Conservation (phyloP, 2,888 invertebrate genomes). For the Melanostoma mellinum region DNA sequence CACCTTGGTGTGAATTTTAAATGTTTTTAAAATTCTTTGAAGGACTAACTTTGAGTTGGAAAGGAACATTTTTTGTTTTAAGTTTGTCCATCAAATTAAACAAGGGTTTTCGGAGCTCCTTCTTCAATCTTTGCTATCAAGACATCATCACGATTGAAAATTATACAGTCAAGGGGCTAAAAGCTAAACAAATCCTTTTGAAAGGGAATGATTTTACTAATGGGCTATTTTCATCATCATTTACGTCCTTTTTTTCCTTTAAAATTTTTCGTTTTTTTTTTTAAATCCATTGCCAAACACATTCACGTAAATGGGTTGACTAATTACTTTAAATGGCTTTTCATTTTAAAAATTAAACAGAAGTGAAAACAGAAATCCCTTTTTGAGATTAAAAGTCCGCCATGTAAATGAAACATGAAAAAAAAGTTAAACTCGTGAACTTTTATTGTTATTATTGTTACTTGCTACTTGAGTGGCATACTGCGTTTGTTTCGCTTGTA, state of each 20-base stretch:
- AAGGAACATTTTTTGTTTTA: too few species aligned
- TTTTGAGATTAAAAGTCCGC: neutral
- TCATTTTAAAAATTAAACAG: slow-evolving; percentile 48
- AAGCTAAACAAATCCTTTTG: too few species aligned
- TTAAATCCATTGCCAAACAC: neutral
- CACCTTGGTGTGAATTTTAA: neutral
- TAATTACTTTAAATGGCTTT: slow-evolving; percentile 60
- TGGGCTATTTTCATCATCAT: slow-evolving; percentile 4
- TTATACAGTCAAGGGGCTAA: too few species aligned
- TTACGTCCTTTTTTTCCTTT: slow-evolving; percentile 14
- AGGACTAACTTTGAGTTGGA: too few species aligned
- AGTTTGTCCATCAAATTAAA: too few species aligned
- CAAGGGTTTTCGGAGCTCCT: too few species aligned
- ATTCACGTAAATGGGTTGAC: slow-evolving; percentile 15
- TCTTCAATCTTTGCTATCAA: too few species aligned
- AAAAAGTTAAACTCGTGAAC: slow-evolving; percentile 13
- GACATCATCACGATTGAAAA: too few species aligned
- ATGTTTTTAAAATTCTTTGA: neutral
- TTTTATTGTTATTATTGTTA: slow-evolving; percentile 32
- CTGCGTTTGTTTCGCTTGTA: neutral
- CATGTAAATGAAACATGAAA: neutral
- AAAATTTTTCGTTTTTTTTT: neutral
- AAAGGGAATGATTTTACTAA: neutral
- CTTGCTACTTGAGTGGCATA: neutral
- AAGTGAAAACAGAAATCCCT: slow-evolving; percentile 31